These are phyloP conservation scores for Tolypeutes matacus DNA, from an alignment of 2,797 vertebrate species.

Conservation along the genomic window DNA sequence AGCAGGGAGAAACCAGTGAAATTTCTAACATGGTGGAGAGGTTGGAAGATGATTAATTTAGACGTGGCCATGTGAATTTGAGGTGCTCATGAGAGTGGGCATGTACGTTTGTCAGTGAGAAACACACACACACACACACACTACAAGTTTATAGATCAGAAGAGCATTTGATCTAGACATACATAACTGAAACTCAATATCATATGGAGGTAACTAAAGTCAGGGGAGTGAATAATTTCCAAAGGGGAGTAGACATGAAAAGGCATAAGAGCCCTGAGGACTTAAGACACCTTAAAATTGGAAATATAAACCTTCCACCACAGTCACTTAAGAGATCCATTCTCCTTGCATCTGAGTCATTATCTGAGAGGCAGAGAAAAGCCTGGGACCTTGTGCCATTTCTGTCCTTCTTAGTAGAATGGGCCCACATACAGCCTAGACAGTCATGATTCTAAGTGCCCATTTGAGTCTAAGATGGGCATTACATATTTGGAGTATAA, in stretches of 20 bases:
- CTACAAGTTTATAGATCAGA: no score
- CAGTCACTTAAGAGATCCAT: rapidly evolving
- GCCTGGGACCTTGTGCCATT: rapidly evolving
- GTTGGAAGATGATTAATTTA: rapidly evolving
- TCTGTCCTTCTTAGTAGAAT: rapidly evolving
- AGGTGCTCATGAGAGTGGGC: neutral
- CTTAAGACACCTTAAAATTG: neutral
- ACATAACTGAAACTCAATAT: neutral
- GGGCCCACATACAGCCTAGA: rapidly evolving
- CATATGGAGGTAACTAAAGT: neutral
- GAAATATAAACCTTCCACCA: neutral
- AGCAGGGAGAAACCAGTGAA: rapidly evolving
- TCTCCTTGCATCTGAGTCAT: neutral
- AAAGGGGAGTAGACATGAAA: neutral
- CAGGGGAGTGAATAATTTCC: neutral
- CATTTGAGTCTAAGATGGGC: rapidly evolving
- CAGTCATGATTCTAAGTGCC: rapidly evolving
- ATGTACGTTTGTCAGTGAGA: neutral
- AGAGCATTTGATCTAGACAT: neutral
- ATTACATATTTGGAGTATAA: rapidly evolving
- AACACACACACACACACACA: neutral
- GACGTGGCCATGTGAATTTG: rapidly evolving
- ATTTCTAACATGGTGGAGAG: neutral
- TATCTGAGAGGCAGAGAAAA: neutral
- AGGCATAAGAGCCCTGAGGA: neutral